A percentile compares a stretch with the other conserved stretches of the same genome.
These are phyloP conservation scores for Menidia beryllina DNA, from an alignment of 2,113 vertebrate genomes.

Conservation along the genomic window DNA sequence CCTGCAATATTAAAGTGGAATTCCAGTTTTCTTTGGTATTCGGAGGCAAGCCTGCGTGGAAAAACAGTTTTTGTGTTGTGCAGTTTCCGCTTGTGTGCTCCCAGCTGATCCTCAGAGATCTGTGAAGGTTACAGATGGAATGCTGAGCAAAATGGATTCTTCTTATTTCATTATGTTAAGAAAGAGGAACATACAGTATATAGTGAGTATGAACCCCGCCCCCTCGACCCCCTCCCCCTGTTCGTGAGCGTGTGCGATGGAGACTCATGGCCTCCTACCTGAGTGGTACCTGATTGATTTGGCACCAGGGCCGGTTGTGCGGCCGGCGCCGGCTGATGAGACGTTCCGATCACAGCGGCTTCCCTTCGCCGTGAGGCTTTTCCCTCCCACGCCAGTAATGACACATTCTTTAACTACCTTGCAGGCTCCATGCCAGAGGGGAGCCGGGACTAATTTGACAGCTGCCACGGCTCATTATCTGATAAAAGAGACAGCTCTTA, in stretches of 20 bases:
- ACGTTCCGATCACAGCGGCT: constrained; percentile 23
- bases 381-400: constrained; percentile 34
- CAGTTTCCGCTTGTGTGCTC: constrained; percentile 14
- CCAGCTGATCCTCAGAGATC: constrained; percentile 36
- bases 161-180: constrained; percentile 13
- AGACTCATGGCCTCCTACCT: too few relatives aligned
- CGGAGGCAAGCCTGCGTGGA: constrained; percentile 1
- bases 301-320: constrained; percentile 15
- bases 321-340: constrained; percentile 25
- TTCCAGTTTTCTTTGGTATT: background rate
- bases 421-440: constrained; percentile 55
- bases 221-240: constrained; percentile 38
- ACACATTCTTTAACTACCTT: constrained; percentile 57
- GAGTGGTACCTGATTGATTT: constrained; percentile 42
- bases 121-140: constrained; percentile 25
- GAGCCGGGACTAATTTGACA: constrained; percentile 73
- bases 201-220: constrained; percentile 34
- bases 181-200: constrained; percentile 22
- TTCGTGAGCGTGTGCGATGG: constrained; percentile 41
- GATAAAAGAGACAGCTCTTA: constrained; percentile 56
- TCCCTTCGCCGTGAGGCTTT: constrained; percentile 39
- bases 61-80: background rate
- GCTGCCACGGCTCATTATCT: constrained; percentile 73
- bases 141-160: constrained; percentile 32
- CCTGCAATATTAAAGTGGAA: background rate